A percentile compares a stretch with the other conserved stretches of the same genome.
Evolutionary conservation across 2,888 invertebrate genomes (phyloP).

Genomic region (Sphinx pinastri): DNA sequence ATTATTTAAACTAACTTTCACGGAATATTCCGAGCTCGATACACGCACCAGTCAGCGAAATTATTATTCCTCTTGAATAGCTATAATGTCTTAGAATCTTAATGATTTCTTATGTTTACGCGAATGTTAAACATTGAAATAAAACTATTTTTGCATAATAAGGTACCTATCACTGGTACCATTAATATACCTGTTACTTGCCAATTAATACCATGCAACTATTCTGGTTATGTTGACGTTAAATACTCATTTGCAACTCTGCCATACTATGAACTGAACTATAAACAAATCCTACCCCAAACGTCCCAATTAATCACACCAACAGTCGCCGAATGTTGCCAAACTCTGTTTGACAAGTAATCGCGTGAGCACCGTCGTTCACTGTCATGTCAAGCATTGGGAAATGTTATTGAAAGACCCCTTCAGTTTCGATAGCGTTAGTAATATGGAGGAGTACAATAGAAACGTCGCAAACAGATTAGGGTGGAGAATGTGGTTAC

Average conservation of each 20-base stretch:
- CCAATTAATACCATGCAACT: too few relatives aligned
- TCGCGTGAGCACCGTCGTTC: conserved; percentile 24
- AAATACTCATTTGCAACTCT: not conserved
- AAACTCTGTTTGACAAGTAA: conserved; percentile 28
- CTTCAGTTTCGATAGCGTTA: not conserved
- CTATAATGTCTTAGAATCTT: not conserved
- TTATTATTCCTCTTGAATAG: not conserved
- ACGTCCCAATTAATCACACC: not conserved
- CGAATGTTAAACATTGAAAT: too few relatives aligned
- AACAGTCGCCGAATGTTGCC: not conserved
- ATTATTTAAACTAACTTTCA: not conserved
- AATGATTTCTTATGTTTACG: too few relatives aligned
- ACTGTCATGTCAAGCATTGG: conserved; percentile 17
- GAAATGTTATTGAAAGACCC: conserved; percentile 15
- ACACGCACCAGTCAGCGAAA: not conserved
- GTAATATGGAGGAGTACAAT: conserved; percentile 12
- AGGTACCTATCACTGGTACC: too few relatives aligned
- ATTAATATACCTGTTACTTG: too few relatives aligned
- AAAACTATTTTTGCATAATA: too few relatives aligned
- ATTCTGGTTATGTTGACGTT: too few relatives aligned
- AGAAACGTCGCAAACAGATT: conserved; percentile 24
- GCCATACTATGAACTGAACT: not conserved
- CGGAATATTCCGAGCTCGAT: not conserved
- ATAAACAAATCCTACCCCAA: not conserved
- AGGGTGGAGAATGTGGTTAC: not conserved